These are phyloP conservation scores for Byasa hedistus DNA, from an alignment of 2,888 invertebrate genomes.

Conservation along the genomic window DNA sequence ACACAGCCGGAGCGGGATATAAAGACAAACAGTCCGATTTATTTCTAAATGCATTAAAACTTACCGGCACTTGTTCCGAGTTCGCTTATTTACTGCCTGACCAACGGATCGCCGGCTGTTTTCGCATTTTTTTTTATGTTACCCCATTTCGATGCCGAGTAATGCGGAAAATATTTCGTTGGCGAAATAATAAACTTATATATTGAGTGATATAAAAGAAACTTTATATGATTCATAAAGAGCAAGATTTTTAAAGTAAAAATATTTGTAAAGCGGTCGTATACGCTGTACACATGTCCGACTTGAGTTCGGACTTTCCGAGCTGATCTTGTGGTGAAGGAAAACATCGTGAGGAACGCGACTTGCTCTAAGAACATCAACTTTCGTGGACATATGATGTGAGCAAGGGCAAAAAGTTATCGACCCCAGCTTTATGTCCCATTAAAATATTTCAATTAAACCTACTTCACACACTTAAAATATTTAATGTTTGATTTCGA, in stretches of 20 bases:
- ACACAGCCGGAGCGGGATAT: slow-evolving; percentile 31
- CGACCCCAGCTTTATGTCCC: too few relatives aligned
- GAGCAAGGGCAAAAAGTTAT: too few relatives aligned
- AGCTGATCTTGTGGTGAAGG: too few relatives aligned
- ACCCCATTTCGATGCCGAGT: slow-evolving; percentile 11
- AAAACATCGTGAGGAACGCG: too few relatives aligned
- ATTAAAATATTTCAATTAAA: too few relatives aligned
- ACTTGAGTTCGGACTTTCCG: too few relatives aligned
- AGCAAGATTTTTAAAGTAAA: neutral
- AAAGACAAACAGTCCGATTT: slow-evolving; percentile 70
- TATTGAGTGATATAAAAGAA: slow-evolving; percentile 19
- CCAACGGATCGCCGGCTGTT: slow-evolving; percentile 33
- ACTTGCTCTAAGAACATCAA: too few relatives aligned
- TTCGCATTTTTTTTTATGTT: slow-evolving; percentile 33
- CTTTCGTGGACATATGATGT: too few relatives aligned
- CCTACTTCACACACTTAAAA: too few relatives aligned
- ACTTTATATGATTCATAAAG: slow-evolving; percentile 24
- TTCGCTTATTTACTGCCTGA: slow-evolving; percentile 38
- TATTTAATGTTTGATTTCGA: too few relatives aligned
- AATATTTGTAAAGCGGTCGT: neutral
- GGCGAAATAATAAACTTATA: slow-evolving; percentile 25
- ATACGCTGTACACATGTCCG: too few relatives aligned
- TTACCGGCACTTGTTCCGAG: slow-evolving; percentile 41
- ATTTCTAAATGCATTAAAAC: slow-evolving; percentile 69
- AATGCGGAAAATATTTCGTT: slow-evolving; percentile 25